Percentiles rank a stretch among this genome's conserved stretches.
phyloP scores from a whole-genome alignment of 2,797 vertebrate genomes.

The Rhinoraja longicauda region DNA sequence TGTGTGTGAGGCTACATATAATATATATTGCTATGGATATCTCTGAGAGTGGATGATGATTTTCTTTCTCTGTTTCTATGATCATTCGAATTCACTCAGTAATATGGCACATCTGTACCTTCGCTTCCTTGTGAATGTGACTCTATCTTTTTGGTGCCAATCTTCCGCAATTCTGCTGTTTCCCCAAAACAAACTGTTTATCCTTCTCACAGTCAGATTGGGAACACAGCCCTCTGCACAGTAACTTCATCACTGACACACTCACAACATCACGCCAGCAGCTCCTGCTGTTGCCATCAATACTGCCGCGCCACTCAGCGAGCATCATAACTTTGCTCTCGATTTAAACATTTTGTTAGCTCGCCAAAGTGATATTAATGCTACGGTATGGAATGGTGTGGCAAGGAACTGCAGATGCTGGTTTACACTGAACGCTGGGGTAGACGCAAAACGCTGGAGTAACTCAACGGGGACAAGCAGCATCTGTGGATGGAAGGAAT shows the following conservation, averaged over 20 bases:
- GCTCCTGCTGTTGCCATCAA: slow-evolving; percentile 28
- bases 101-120: slow-evolving; percentile 8
- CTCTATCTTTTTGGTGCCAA: slow-evolving; percentile 2
- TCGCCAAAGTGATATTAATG: not conserved
- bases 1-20: not conserved
- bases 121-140: not conserved
- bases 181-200: slow-evolving; percentile 31
- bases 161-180: not conserved
- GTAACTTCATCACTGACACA: slow-evolving; percentile 27
- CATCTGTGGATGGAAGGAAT: too few species aligned
- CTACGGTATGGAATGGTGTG: too few species aligned
- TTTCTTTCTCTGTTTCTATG: too few species aligned
- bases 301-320: not conserved
- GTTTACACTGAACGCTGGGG: too few species aligned
- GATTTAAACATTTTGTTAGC: slow-evolving; percentile 26
- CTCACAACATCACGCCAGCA: slow-evolving; percentile 32
- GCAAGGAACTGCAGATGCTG: too few species aligned
- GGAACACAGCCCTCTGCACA: slow-evolving; percentile 26
- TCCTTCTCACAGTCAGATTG: slow-evolving; percentile 32
- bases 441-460: too few species aligned
- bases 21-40: not conserved
- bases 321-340: slow-evolving; percentile 17
- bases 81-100: not conserved
- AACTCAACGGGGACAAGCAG: too few species aligned
- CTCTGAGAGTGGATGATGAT: not conserved